These are phyloP conservation scores for Bombus waltoni DNA, from an alignment of 1,140 invertebrate species.

Conservation along the genomic window DNA sequence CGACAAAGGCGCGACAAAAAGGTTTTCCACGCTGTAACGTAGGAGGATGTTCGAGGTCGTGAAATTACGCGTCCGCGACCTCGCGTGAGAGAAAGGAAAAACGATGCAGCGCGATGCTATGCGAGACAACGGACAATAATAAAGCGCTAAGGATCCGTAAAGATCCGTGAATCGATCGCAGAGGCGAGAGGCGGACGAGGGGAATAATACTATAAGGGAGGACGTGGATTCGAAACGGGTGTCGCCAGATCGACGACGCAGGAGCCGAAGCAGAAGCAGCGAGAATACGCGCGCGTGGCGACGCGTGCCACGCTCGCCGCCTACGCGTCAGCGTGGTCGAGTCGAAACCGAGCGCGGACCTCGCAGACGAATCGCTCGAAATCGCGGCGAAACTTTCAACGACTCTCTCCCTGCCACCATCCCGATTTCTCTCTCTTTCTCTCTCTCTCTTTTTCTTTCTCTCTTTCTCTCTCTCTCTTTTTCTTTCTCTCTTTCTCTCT, in stretches of 20 bases:
- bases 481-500: neutral
- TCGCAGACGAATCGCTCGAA: neutral
- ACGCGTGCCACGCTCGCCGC: slow-evolving; percentile 61
- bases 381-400: neutral
- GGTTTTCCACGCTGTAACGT: slow-evolving; percentile 43
- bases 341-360: neutral
- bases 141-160: neutral
- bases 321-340: slow-evolving; percentile 42
- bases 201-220: neutral
- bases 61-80: neutral
- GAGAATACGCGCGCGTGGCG: slow-evolving; percentile 50
- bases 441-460: neutral
- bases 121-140: neutral
- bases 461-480: neutral
- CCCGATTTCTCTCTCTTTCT: neutral
- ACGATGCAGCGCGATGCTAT: slow-evolving; percentile 12
- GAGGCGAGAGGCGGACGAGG: neutral
- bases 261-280: slow-evolving; percentile 18
- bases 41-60: slow-evolving; percentile 49
- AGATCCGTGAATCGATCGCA: neutral
- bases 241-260: neutral
- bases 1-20: slow-evolving; percentile 4
- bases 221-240: slow-evolving; percentile 11
- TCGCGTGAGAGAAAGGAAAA: slow-evolving; percentile 50
- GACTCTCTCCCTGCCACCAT: neutral